Conservation (phyloP, 2,888 invertebrate species). For the Trypoxylon attenuatum region DNA sequence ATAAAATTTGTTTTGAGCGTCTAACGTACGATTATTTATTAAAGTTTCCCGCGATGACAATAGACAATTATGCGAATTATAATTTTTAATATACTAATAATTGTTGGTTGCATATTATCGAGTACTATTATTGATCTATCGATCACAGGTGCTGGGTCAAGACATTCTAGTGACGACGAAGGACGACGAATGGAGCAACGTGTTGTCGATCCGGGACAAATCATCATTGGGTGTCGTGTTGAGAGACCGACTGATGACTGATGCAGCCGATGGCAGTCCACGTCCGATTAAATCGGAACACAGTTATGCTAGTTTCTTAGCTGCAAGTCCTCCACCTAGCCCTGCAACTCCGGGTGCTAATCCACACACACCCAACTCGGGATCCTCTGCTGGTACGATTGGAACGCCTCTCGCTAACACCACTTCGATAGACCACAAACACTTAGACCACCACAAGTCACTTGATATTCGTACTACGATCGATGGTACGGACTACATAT, state of each 20-base stretch:
- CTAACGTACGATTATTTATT: too few relatives aligned
- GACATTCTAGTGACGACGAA: constrained; percentile 76
- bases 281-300: constrained; percentile 94
- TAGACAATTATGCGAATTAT: too few relatives aligned
- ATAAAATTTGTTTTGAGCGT: too few relatives aligned
- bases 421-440: constrained; percentile 36
- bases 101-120: too few relatives aligned
- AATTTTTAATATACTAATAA: too few relatives aligned
- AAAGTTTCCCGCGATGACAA: too few relatives aligned
- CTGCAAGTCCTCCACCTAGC: constrained; percentile 67
- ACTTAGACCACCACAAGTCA: constrained; percentile 57
- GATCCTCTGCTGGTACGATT: constrained; percentile 49
- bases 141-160: constrained; percentile 81
- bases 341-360: constrained; percentile 60
- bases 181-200: constrained; percentile 80
- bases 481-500: constrained; percentile 57
- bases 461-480: constrained; percentile 60
- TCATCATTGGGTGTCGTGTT: constrained; percentile 81
- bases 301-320: constrained; percentile 86
- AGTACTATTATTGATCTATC: too few relatives aligned
- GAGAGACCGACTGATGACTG: constrained; percentile 92
- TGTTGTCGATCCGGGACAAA: constrained; percentile 76
- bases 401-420: constrained; percentile 41
- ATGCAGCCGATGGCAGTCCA: constrained; percentile 84
- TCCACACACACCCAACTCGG: constrained; percentile 57